A percentile compares a stretch with the other conserved stretches of the same genome.
Conservation (phyloP, 2,888 invertebrate species). For the Bombyx huttoni region DNA sequence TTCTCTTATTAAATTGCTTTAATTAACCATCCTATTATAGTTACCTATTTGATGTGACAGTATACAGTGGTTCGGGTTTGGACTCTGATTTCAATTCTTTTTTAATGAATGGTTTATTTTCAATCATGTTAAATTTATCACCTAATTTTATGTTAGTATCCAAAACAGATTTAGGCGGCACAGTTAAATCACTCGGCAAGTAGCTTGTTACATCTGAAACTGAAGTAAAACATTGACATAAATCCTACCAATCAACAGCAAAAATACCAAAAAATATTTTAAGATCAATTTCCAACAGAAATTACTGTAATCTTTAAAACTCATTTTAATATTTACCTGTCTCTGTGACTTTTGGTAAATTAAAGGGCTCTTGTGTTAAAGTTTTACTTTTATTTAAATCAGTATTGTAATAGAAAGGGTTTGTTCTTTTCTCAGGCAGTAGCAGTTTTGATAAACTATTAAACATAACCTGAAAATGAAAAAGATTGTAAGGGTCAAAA, state of each 20-base stretch:
- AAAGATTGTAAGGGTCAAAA: not conserved
- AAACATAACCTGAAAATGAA: constrained; percentile 35
- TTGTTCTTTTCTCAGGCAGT: constrained; percentile 29
- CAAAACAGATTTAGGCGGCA: constrained; percentile 29
- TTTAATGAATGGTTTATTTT: constrained; percentile 38
- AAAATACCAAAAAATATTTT: too few relatives aligned
- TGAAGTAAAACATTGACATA: constrained; percentile 1
- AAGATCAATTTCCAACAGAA: too few relatives aligned
- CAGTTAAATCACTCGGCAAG: constrained; percentile 23
- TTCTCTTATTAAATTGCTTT: too few relatives aligned
- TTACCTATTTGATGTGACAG: constrained; percentile 51
- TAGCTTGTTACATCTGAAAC: constrained; percentile 29
- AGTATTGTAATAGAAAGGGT: constrained; percentile 30
- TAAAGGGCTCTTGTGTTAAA: constrained; percentile 27
- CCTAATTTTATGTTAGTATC: constrained; percentile 23
- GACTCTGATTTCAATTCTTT: constrained; percentile 41
- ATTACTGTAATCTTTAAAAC: not conserved
- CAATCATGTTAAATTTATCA: constrained; percentile 44
- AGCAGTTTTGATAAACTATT: constrained; percentile 41
- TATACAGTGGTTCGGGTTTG: constrained; percentile 41
- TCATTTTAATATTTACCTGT: constrained; percentile 20
- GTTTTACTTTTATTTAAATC: constrained; percentile 26
- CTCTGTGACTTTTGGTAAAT: constrained; percentile 22
- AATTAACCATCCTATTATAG: not conserved
- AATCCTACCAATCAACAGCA: not conserved